Percentiles rank a stretch among this genome's conserved stretches.
These are phyloP conservation scores for Pseudoatta argentina DNA, from an alignment of 1,140 invertebrate species.

Conservation along the genomic window DNA sequence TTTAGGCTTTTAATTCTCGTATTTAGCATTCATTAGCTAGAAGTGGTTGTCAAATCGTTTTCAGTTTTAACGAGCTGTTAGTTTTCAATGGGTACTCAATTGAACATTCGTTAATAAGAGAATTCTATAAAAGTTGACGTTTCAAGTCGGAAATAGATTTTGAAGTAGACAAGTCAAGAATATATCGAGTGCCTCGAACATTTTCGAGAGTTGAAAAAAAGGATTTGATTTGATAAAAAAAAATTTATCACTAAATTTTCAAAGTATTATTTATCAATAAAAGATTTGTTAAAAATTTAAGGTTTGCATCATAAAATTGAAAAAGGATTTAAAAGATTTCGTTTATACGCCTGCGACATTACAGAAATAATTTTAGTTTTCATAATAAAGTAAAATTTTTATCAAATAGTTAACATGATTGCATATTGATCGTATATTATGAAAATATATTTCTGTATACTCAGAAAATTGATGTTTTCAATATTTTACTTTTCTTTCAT, in stretches of 20 bases:
- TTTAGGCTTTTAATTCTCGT: background rate
- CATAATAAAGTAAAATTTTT: background rate
- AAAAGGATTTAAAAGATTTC: background rate
- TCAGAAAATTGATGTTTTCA: background rate
- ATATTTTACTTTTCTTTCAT: background rate
- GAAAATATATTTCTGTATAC: background rate
- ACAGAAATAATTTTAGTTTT: slow-evolving; percentile 3
- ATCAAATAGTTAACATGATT: background rate
- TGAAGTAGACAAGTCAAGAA: background rate
- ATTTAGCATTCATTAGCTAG: slow-evolving; percentile 2
- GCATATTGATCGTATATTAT: background rate
- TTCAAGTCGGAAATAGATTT: background rate
- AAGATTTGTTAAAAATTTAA: background rate
- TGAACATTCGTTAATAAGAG: slow-evolving; percentile 9
- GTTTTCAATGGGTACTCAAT: slow-evolving; percentile 24
- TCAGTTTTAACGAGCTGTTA: slow-evolving; percentile 34
- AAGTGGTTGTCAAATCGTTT: slow-evolving; percentile 19
- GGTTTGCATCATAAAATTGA: background rate
- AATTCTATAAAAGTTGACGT: background rate
- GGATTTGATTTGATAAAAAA: background rate
- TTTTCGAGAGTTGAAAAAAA: background rate
- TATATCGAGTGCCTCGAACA: background rate
- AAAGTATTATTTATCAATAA: background rate
- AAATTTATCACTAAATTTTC: background rate
- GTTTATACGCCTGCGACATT: background rate